Base-by-base conservation (phyloP, 92 coral and sea anemone species). In the Epizoanthus ramosus region DNA sequence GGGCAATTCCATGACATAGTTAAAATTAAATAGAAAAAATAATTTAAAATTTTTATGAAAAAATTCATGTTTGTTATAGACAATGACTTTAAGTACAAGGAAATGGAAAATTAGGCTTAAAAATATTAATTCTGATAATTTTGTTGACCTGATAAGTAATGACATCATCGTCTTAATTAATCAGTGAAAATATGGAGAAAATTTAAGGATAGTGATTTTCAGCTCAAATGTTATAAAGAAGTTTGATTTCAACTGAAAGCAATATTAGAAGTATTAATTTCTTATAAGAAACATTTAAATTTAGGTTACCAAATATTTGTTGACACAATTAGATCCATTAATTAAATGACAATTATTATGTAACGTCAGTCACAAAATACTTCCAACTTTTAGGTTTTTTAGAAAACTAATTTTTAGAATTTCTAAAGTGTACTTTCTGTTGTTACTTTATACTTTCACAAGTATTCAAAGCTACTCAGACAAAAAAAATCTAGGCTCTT, bases 11-110 rank as follows among this genome's bases (percentile, higher is more conserved):
- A 76, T 53, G 69, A 76, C 81, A 76, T 76, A 76, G 65, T 76
- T 31, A 76, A 57, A 57, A 79, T 79, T 79, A 61, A 59, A 61
- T 61, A 33, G 52, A 80, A 67, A 52, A 80, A 80, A 80, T 17
- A 80, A 47, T 41, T 66, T 57, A 45, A 39, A 63, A 64, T 65
- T 80, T 6, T 80, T 37, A 50, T 65, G 63, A 43, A 47, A 33
- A 80, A 65, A 80, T 31, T 57, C 64, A 47, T 80, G 84, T 65
- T 33, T 65, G 84, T 80, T 80, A 80, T 65, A 80, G 75, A 80
- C 74, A 80, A 80, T 80, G 74, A 80, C 84, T 80, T 80, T 18
- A 80, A 80, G 84, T 65, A 80, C 84, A 80, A 65, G 84, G 84
- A 80, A 80, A 65, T 37, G n/a, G 84, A 80, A 80, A n/a, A 63